Percentiles rank a stretch among this genome's conserved stretches.
phyloP scores from a whole-genome alignment of 1,140 invertebrate species.

The Triops longicaudatus region DNA sequence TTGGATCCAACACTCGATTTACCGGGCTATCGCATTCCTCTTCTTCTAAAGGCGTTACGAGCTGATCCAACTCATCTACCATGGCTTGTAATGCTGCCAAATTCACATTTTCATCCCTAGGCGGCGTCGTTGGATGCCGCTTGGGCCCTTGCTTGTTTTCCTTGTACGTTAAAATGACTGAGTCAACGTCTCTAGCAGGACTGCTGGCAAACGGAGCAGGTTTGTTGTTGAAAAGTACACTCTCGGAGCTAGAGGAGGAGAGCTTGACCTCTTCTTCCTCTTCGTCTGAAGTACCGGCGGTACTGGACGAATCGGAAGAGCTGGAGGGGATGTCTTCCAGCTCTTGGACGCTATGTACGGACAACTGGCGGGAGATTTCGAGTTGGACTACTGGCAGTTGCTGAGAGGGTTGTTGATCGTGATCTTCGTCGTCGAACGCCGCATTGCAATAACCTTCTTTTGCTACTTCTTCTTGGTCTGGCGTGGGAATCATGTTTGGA shows the following conservation, averaged over 20 bases:
- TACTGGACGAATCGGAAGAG: background rate
- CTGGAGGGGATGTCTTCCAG: background rate
- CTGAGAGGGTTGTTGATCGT: constrained; percentile 28
- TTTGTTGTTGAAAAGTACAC: background rate
- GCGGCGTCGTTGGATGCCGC: background rate
- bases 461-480: background rate
- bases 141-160: background rate
- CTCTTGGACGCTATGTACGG: background rate
- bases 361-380: constrained; percentile 16
- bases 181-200: too few species aligned
- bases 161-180: too few species aligned
- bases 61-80: constrained; percentile 37
- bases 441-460: constrained; percentile 41
- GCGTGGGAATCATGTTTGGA: constrained; percentile 17
- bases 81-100: constrained; percentile 9
- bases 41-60: constrained; percentile 50
- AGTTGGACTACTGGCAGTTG: background rate
- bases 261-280: constrained; percentile 17
- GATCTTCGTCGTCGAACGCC: constrained; percentile 37
- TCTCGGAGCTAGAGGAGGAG: background rate
- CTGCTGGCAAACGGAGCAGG: too few species aligned
- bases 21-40: constrained; percentile 41
- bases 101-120: background rate
- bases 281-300: constrained; percentile 20
- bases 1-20: constrained; percentile 28